Conservation (phyloP, 2,888 invertebrate genomes). For the Ormyrus rosae region DNA sequence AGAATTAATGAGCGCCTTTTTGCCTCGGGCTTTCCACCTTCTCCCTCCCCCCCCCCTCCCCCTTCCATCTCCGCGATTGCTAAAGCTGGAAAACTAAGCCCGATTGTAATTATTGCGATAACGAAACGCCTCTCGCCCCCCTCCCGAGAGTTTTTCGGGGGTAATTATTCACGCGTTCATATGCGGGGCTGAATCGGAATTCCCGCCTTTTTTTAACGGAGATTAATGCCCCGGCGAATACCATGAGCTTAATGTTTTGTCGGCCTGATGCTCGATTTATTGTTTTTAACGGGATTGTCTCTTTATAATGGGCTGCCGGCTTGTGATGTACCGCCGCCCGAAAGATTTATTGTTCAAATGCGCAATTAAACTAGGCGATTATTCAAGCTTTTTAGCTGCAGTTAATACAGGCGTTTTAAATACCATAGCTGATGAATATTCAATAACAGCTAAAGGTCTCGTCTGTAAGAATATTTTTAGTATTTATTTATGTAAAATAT, state of each 20-base stretch:
- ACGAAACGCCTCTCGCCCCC: slow-evolving; percentile 9
- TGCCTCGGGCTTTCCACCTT: slow-evolving; percentile 46
- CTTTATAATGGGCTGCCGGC: background rate
- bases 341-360: slow-evolving; percentile 5
- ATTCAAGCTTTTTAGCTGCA: too few relatives aligned
- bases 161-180: slow-evolving; percentile 50
- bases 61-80: background rate
- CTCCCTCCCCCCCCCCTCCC: background rate
- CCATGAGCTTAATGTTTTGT: slow-evolving; percentile 48
- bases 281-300: slow-evolving; percentile 47
- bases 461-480: too few relatives aligned
- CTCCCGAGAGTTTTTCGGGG: background rate
- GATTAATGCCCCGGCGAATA: slow-evolving; percentile 51
- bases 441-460: too few relatives aligned
- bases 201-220: slow-evolving; percentile 30
- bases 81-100: background rate
- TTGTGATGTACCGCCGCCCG: background rate
- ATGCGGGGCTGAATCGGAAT: slow-evolving; percentile 26
- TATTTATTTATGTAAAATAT: too few relatives aligned
- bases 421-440: too few relatives aligned
- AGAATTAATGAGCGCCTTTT: slow-evolving; percentile 67
- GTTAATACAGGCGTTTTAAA: too few relatives aligned
- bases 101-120: slow-evolving; percentile 48
- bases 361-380: background rate
- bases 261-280: slow-evolving; percentile 46